These are phyloP conservation scores for Notolepis coatsorum DNA, from an alignment of 2,797 vertebrate species.

Conservation along the genomic window DNA sequence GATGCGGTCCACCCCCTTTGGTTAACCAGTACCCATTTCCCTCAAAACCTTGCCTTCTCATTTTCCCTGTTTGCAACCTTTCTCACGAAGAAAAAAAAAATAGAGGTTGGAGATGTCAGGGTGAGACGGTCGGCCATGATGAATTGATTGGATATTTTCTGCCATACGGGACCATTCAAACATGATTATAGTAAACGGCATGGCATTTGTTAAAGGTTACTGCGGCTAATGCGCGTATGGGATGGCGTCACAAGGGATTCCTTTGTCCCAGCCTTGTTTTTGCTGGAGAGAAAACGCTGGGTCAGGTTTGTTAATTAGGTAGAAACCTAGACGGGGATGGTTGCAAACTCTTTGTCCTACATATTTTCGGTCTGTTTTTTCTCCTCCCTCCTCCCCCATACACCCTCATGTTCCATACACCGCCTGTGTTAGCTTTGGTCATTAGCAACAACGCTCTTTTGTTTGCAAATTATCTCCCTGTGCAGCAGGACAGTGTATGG, in stretches of 20 bases:
- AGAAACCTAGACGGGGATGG: conserved; percentile 13
- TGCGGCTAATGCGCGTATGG: conserved; percentile 1
- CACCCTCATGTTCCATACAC: too few relatives aligned
- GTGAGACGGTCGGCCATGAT: conserved; percentile 36
- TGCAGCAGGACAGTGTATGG: too few relatives aligned
- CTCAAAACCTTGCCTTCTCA: conserved; percentile 35
- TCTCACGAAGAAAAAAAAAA: conserved; percentile 1
- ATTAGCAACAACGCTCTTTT: conserved; percentile 1
- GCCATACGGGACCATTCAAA: conserved; percentile 77
- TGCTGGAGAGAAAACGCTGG: conserved; percentile 5
- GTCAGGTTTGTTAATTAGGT: conserved; percentile 34
- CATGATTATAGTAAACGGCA: conserved; percentile 68
- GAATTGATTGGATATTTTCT: conserved; percentile 78
- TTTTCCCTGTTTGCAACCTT: conserved; percentile 24
- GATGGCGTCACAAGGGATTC: conserved; percentile 47
- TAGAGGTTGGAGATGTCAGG: too few relatives aligned
- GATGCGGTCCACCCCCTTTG: conserved; percentile 1
- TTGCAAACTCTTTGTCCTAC: conserved; percentile 22
- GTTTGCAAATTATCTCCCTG: not conserved
- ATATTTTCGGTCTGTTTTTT: conserved; percentile 40
- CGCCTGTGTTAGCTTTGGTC: not conserved
- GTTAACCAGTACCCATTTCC: conserved; percentile 32
- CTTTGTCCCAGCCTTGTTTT: conserved; percentile 58
- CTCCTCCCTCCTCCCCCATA: not conserved
- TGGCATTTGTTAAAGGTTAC: conserved; percentile 65